Base-by-base conservation (phyloP, 2,888 invertebrate genomes). In the Acanthosepion pharaonis region DNA sequence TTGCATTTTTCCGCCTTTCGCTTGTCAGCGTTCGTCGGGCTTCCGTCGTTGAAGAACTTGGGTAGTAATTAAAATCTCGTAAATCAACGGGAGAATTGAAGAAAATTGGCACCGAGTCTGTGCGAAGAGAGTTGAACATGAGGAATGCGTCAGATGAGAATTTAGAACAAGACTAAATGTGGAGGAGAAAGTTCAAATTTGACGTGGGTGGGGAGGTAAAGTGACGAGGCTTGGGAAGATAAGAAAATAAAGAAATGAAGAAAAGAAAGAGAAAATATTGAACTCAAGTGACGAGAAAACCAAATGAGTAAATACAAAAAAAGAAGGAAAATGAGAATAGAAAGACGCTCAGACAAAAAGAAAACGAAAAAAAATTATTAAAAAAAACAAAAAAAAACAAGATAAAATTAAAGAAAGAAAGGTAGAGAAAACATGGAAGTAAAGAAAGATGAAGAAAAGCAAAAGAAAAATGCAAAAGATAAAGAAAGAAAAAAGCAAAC, bases 61-160 rank as follows among this genome's bases (percentile, higher is more conserved):
- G n/a, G n/a, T 78, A 33, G 78, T 78, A 78, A 78, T 78, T 78
- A 78, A 78, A 78, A 78, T 78, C 78, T 78, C 78, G 78, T 78
- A 78, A 78, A 78, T 78, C 78, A 78, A 78, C 78, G n/a, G 78
- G 18, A n/a, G 78, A 78, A 78, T 15, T n/a, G 78, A n/a, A 33
- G 78, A 78, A 11, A 78, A 78, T 78, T 78, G 78, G 78, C 78
- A n/a, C 78, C n/a, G 78, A 15, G n/a, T 78, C n/a, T 78, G n/a
- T 8, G n/a, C 18, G 11, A 33, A n/a, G n/a, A 78, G n/a, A 33
- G 78, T 1, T 78, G 78, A 33, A 33, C 33, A 33, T 15, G 11
- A 78, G 33, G 78, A 33, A 78, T 33, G 33, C 78, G 78, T 11
- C 15, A 78, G 18, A n/a, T 78, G 78, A 33, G n/a, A 11, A 15